phyloP scores from a whole-genome alignment of 2,113 vertebrate genomes.

The Odobenus rosmarus region DNA sequence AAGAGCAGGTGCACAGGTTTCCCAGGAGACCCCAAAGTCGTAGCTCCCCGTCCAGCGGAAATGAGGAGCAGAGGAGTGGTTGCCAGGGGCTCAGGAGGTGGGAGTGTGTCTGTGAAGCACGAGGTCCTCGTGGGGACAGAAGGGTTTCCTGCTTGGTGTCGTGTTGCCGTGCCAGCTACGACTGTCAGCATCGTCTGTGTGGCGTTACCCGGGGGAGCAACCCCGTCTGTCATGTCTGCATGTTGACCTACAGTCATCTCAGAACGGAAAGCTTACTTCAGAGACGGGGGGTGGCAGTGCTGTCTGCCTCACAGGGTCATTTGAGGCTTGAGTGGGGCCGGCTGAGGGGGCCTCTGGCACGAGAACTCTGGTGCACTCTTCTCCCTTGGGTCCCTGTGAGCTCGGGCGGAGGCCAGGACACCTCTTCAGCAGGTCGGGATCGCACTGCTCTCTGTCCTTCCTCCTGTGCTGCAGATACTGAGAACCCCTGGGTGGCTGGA shows the following conservation, averaged over 20 bases:
- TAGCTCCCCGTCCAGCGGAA: too few species aligned
- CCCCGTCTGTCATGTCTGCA: rapidly evolving
- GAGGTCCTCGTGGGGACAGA: not conserved
- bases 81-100: not conserved
- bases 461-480: too few species aligned
- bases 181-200: not conserved
- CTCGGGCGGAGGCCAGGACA: not conserved
- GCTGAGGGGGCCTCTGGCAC: not conserved
- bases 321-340: rapidly evolving
- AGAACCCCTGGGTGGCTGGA: too few species aligned
- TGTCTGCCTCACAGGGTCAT: not conserved
- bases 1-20: rapidly evolving
- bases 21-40: not conserved
- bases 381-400: not conserved
- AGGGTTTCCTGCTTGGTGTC: not conserved
- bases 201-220: not conserved
- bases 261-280: not conserved
- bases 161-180: rapidly evolving
- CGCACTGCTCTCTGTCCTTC: not conserved
- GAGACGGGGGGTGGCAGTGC: rapidly evolving
- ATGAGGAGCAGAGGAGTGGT: rapidly evolving
- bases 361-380: not conserved
- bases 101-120: not conserved
- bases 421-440: rapidly evolving
- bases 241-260: rapidly evolving